Conservation (phyloP, 2,797 vertebrate species). For the Eleutherodactylus coqui region DNA sequence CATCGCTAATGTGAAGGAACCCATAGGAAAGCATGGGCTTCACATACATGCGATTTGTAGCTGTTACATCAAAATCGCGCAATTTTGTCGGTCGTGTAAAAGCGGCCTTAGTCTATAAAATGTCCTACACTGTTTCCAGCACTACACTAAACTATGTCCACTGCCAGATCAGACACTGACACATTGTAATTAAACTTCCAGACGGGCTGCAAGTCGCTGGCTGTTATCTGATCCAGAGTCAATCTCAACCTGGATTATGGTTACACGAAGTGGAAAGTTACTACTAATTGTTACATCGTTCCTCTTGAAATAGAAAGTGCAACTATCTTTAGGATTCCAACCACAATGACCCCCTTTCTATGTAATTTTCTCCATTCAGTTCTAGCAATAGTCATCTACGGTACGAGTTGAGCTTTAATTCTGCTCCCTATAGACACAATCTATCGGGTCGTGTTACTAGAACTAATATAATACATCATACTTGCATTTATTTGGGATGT, state of each 20-base stretch:
- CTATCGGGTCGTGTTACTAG: background rate
- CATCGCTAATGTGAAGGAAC: too few relatives aligned
- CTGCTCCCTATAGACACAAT: background rate
- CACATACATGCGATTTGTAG: too few relatives aligned
- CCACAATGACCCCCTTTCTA: conserved; percentile 9
- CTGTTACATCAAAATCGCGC: too few relatives aligned
- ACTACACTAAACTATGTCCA: background rate
- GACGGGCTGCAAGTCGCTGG: conserved; percentile 37
- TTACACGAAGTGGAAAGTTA: conserved; percentile 46
- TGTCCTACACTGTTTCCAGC: background rate
- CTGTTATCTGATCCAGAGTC: conserved; percentile 54
- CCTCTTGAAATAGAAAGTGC: conserved; percentile 23
- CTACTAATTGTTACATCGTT: conserved; percentile 42
- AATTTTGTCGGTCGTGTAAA: too few relatives aligned
- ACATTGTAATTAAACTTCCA: conserved; percentile 48
- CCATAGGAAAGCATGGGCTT: too few relatives aligned
- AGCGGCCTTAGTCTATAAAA: background rate
- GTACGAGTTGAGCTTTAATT: background rate
- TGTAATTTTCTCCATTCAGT: background rate
- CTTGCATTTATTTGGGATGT: background rate
- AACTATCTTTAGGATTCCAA: background rate
- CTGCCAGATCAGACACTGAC: conserved; percentile 17
- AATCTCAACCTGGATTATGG: conserved; percentile 38
- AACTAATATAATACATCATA: background rate
- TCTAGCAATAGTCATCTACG: background rate